phyloP scores from a whole-genome alignment of 2,113 vertebrate genomes.

The Gavialis gangeticus region DNA sequence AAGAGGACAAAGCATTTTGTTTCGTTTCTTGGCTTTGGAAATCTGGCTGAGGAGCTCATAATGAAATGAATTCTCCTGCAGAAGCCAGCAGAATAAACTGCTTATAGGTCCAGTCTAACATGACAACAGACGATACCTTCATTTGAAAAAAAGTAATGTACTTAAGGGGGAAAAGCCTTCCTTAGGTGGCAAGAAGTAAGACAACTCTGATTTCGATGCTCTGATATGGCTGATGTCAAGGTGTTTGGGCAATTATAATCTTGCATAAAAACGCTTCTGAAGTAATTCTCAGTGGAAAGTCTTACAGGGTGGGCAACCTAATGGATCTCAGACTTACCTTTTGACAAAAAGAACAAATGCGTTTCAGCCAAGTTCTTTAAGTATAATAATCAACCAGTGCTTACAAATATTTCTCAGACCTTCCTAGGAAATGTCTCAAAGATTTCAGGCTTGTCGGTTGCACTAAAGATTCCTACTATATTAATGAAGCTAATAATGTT shows the following conservation, averaged over 20 bases:
- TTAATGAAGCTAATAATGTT: constrained; percentile 54
- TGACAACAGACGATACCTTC: background rate
- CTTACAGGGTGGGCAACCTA: background rate
- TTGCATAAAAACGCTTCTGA: background rate
- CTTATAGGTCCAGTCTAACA: background rate
- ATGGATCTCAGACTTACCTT: background rate
- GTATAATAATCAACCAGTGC: constrained; percentile 24
- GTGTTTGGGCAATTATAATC: background rate
- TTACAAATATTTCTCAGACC: constrained; percentile 41
- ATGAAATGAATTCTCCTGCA: no score
- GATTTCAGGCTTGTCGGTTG: constrained; percentile 15
- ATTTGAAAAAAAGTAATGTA: background rate
- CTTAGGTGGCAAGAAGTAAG: background rate
- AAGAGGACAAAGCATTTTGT: no score
- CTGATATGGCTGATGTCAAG: background rate
- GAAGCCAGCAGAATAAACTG: no score
- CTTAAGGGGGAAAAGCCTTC: background rate
- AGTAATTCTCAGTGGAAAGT: background rate
- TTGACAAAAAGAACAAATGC: background rate
- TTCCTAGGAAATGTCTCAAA: constrained; percentile 38
- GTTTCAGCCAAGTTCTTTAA: constrained; percentile 25
- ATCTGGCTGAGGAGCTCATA: no score
- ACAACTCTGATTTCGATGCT: background rate
- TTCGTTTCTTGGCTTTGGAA: no score
- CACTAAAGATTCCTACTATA: constrained; percentile 26